phyloP scores from a whole-genome alignment of 64 coral and sea anemone genomes.

The Montipora foliosa region DNA sequence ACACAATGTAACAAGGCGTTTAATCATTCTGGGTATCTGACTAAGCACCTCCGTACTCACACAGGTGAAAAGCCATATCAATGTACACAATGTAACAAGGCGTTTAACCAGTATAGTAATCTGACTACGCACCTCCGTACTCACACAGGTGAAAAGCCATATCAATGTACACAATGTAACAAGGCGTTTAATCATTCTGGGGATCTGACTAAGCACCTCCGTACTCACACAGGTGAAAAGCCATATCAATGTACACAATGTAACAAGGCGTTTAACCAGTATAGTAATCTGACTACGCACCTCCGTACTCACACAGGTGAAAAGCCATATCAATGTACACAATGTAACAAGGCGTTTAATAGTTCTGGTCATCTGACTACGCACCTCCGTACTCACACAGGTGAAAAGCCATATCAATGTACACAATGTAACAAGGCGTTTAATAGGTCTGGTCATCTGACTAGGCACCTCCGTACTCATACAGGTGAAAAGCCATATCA shows the following conservation, averaged over 20 bases:
- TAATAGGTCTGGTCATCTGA: neutral
- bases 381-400: slow-evolving; percentile 4
- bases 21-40: neutral
- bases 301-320: neutral
- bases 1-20: slow-evolving; percentile 56
- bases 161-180: too few relatives aligned
- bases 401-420: slow-evolving; percentile 5
- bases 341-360: neutral
- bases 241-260: neutral
- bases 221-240: neutral
- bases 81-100: slow-evolving; percentile 53
- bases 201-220: too few relatives aligned
- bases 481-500: slow-evolving; percentile 8
- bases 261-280: neutral
- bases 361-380: neutral
- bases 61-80: slow-evolving; percentile 35
- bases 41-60: slow-evolving; percentile 9
- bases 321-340: slow-evolving; percentile 6
- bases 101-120: slow-evolving; percentile 5
- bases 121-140: slow-evolving; percentile 30
- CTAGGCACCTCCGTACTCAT: neutral
- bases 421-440: slow-evolving; percentile 8
- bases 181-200: too few relatives aligned
- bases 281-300: neutral
- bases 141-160: neutral